A percentile compares a stretch with the other conserved stretches of the same genome.
Conservation (phyloP, 64 coral and sea anemone genomes). For the Montipora capricornis region DNA sequence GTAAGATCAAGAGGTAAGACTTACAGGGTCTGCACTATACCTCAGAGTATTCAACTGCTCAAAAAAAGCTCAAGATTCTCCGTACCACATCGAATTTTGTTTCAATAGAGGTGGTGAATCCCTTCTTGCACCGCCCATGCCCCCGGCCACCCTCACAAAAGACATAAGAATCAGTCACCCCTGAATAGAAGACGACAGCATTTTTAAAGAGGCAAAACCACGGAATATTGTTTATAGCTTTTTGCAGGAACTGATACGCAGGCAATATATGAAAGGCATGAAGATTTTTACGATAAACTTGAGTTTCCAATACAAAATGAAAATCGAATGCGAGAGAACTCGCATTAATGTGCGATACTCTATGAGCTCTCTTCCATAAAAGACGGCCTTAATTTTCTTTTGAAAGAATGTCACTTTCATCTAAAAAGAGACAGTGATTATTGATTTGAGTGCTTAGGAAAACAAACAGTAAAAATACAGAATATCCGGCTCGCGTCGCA, state of each 20-base stretch:
- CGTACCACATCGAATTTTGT: too few relatives aligned
- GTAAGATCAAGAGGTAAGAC: too few relatives aligned
- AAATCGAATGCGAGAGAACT: background rate
- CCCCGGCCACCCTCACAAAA: too few relatives aligned
- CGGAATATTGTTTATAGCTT: background rate
- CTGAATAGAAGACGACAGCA: background rate
- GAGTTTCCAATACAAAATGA: background rate
- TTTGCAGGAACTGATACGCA: background rate
- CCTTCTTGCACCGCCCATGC: too few relatives aligned
- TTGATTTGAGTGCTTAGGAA: background rate
- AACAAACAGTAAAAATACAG: background rate
- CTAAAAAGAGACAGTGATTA: background rate
- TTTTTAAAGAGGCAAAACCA: background rate
- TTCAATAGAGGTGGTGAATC: too few relatives aligned
- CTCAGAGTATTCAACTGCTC: too few relatives aligned
- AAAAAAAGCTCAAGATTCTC: too few relatives aligned
- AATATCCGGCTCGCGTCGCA: background rate
- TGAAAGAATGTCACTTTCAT: background rate
- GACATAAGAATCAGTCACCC: too few relatives aligned
- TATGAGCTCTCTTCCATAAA: too few relatives aligned
- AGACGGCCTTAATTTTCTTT: too few relatives aligned
- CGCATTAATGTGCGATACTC: too few relatives aligned
- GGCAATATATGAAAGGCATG: background rate
- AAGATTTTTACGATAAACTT: background rate
- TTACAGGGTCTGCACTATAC: too few relatives aligned